These are phyloP conservation scores for Vimba vimba DNA, from an alignment of 2,113 vertebrate species.

Conservation along the genomic window DNA sequence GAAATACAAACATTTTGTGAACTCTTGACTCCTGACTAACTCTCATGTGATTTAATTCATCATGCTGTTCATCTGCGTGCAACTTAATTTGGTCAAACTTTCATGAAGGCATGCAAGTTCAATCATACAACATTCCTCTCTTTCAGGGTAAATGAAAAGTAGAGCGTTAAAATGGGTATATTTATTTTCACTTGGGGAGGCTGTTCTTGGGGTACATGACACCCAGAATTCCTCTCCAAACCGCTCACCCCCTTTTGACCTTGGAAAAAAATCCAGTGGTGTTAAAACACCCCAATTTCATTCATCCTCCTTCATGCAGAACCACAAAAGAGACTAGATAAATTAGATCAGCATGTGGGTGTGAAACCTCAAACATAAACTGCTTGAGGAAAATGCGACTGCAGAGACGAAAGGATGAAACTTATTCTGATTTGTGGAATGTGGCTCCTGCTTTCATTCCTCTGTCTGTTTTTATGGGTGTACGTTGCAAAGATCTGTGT, in stretches of 20 bases:
- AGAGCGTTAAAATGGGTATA: neutral
- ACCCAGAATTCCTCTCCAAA: slow-evolving; percentile 3
- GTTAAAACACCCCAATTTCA: neutral
- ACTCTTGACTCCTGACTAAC: slow-evolving; percentile 30
- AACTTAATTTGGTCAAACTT: slow-evolving; percentile 21
- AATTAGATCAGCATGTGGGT: slow-evolving; percentile 11
- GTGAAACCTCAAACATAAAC: neutral
- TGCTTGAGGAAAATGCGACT: neutral
- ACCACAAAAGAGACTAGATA: neutral
- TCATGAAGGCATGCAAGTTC: slow-evolving; percentile 4
- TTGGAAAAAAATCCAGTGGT: neutral
- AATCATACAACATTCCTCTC: neutral
- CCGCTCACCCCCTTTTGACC: neutral
- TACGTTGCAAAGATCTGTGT: neutral
- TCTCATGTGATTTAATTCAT: slow-evolving; percentile 41
- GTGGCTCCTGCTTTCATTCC: neutral
- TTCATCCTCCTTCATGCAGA: neutral
- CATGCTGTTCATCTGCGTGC: neutral
- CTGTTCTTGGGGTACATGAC: neutral
- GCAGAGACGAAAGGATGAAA: slow-evolving; percentile 26
- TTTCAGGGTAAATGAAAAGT: neutral
- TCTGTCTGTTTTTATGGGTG: neutral
- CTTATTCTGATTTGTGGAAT: slow-evolving; percentile 20
- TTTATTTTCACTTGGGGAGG: slow-evolving; percentile 12
- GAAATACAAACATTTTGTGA: slow-evolving; percentile 39